Base-by-base conservation (phyloP, 1,140 invertebrate species). In the Lordiphosa stackelbergi region DNA sequence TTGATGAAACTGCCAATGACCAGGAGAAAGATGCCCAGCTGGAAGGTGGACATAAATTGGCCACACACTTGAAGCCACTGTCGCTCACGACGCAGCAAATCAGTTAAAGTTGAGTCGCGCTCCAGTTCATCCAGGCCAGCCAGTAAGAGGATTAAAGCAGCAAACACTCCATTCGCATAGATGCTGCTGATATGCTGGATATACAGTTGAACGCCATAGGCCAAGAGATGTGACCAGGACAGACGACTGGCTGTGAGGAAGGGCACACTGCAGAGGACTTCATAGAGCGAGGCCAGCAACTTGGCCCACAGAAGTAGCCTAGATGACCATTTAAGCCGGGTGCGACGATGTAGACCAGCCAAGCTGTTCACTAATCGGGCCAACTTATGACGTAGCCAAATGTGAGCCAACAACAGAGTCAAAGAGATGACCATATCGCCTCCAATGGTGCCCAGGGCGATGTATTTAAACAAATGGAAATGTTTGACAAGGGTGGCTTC, bases 171-270 rank as follows among this genome's bases (percentile, higher is more conserved):
- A 9, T 84, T 84, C 0, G 65, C 61, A 41, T 73, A 83, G 13
- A 83, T 66, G 42, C 61, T 85, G 66, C 64, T 66, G 42, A 83
- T 53, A 8, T 85, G 83, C 12, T 85, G 81, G 11, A 81, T 62
- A 22, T 85, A 85, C 0, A 85, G 66, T 13, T 81, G 65, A 8
- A 77, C 16, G 2, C 60, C 58, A 41, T 73, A 85, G 12, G 75
- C 63, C 6, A 63, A 1, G 0, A 85, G 54, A 9, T 75, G 81
- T 2, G 40, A 35, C 61, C 75, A 75, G 8, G 72, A 65, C 45
- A 85, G 60, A 3, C 53, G 65, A 5, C 48, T 11, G 0, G 62
- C 72, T 0, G 68, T 51, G 4, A 85, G 47, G 12, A 81, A 85
- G 13, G 81, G 75, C 3, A 77, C 53, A n/a, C 81, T 85, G 56